These are phyloP conservation scores for Aspidiotus destructor DNA, from an alignment of 2,888 invertebrate species.

Conservation along the genomic window DNA sequence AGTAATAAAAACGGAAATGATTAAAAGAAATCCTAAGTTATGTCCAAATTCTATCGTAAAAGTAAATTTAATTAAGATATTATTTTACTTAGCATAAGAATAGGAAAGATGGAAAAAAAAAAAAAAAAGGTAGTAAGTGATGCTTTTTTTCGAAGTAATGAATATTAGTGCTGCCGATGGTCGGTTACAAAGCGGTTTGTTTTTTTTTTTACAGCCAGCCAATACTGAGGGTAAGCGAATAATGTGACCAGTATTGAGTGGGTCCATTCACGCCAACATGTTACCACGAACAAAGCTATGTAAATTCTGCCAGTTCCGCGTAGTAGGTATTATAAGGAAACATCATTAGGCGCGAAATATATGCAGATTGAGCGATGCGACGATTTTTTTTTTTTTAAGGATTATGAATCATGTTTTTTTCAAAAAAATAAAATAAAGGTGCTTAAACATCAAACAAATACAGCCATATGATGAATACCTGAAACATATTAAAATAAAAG, in stretches of 20 bases:
- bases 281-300: constrained; percentile 27
- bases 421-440: constrained; percentile 24
- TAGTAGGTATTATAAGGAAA: background rate
- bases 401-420: constrained; percentile 6
- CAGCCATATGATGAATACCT: constrained; percentile 29
- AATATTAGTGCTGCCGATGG: constrained; percentile 29
- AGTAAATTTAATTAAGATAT: constrained; percentile 1
- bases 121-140: constrained; percentile 8
- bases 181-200: constrained; percentile 16
- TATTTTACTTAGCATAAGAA: background rate
- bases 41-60: background rate
- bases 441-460: constrained; percentile 32
- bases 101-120: background rate
- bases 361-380: constrained; percentile 10
- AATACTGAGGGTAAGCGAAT: constrained; percentile 23
- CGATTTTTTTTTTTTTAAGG: constrained; percentile 14
- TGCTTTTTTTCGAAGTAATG: too few species aligned
- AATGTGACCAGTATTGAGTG: constrained; percentile 7
- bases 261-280: constrained; percentile 22
- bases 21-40: too few species aligned
- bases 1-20: too few species aligned
- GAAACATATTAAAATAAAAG: constrained; percentile 8
- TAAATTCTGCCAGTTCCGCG: background rate
- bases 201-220: constrained; percentile 29
- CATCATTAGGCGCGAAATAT: constrained; percentile 15